Percentiles rank a stretch among this genome's conserved stretches.
Evolutionary conservation across 1,140 invertebrate genomes (phyloP).

Genomic region (Schlechtendalia chinensis): DNA sequence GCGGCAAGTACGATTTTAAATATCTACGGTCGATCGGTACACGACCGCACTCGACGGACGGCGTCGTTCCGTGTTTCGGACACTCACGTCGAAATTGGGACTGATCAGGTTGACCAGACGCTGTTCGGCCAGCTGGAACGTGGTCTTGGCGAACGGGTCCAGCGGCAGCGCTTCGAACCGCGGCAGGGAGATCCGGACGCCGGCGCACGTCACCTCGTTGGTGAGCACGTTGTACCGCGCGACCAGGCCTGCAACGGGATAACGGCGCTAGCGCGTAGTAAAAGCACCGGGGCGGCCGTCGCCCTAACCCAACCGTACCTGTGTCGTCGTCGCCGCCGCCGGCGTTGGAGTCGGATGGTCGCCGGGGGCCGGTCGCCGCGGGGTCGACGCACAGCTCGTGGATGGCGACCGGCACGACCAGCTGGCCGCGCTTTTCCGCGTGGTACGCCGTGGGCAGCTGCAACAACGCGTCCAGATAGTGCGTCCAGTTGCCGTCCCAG

Average conservation of each 20-base stretch:
- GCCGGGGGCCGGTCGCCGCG: background rate
- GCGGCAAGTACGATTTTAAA: no score
- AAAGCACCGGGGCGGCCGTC: no score
- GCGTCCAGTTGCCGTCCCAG: constrained; percentile 20
- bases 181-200: background rate
- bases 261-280: no score
- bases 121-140: constrained; percentile 1
- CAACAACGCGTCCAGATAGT: constrained; percentile 10
- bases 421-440: background rate
- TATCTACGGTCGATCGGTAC: no score
- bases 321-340: no score
- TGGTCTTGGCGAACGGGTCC: background rate
- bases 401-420: background rate
- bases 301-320: no score
- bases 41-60: no score
- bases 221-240: constrained; percentile 22
- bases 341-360: no score
- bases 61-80: no score
- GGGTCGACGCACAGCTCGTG: background rate
- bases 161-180: background rate
- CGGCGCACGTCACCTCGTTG: background rate
- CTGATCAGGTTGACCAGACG: background rate
- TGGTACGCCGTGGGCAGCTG: background rate
- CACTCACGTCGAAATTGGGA: background rate
- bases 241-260: background rate